A percentile compares a stretch with the other conserved stretches of the same genome.
Evolutionary conservation across 2,888 invertebrate species (phyloP).

Genomic region (Drosophila phalerata): DNA sequence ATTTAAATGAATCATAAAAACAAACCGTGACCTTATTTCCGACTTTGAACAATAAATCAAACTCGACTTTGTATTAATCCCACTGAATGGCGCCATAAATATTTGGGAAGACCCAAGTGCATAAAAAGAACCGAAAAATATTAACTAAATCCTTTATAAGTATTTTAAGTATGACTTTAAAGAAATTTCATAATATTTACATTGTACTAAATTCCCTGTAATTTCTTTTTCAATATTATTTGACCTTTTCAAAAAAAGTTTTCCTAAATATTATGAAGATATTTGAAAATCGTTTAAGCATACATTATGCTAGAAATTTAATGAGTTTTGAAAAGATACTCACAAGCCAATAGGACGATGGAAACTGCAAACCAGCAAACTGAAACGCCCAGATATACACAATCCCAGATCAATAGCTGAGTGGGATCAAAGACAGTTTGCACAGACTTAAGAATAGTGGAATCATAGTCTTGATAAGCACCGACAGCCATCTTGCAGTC

Average conservation of each 20-base stretch:
- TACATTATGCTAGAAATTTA: neutral
- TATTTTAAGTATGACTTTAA: neutral
- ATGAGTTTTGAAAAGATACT: slow-evolving; percentile 44
- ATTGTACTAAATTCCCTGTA: neutral
- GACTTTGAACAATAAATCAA: slow-evolving; percentile 18
- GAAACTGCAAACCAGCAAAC: slow-evolving; percentile 83
- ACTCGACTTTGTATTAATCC: slow-evolving; percentile 7
- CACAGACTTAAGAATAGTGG: slow-evolving; percentile 47
- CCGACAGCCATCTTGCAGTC: slow-evolving; percentile 63
- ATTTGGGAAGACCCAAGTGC: neutral
- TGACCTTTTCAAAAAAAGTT: too few relatives aligned
- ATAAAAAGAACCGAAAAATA: neutral
- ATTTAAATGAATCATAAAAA: slow-evolving; percentile 40
- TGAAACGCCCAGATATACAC: slow-evolving; percentile 83
- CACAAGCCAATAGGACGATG: slow-evolving; percentile 79
- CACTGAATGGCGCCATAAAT: slow-evolving; percentile 4
- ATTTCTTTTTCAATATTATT: too few relatives aligned
- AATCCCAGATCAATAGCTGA: slow-evolving; percentile 81
- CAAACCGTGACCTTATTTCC: slow-evolving; percentile 17
- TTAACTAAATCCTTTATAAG: neutral
- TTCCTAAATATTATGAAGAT: too few relatives aligned
- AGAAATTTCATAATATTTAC: neutral
- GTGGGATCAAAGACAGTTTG: slow-evolving; percentile 74
- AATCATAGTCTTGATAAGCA: slow-evolving; percentile 64
- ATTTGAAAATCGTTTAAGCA: neutral